Percentiles rank a stretch among this genome's conserved stretches.
Conservation (phyloP, 2,113 vertebrate species). For the Rhinopomastus cyanomelas region DNA sequence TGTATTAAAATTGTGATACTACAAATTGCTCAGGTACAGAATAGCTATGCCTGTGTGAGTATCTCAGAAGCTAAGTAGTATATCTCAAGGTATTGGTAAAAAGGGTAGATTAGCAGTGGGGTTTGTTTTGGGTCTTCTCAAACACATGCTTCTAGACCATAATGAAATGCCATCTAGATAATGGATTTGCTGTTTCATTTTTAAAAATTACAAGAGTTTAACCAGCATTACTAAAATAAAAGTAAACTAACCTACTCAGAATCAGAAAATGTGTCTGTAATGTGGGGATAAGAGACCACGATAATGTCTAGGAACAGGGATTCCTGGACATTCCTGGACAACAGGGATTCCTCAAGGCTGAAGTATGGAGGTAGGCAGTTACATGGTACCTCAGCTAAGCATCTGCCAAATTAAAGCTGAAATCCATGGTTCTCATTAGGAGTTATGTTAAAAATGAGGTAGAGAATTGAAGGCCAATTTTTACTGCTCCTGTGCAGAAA, state of each 20-base stretch:
- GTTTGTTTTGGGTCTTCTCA: background rate
- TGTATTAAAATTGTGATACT: background rate
- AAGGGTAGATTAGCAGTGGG: accelerated
- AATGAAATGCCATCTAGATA: background rate
- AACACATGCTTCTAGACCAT: accelerated
- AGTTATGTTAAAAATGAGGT: background rate
- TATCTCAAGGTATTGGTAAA: background rate
- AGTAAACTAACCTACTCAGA: background rate
- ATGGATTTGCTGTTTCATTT: no score
- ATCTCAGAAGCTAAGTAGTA: background rate
- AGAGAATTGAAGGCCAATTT: background rate
- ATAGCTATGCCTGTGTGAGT: background rate
- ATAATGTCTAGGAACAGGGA: background rate
- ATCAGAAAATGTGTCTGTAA: background rate
- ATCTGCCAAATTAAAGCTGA: background rate
- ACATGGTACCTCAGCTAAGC: background rate
- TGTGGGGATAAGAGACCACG: background rate
- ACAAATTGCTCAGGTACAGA: background rate
- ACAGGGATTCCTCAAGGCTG: background rate
- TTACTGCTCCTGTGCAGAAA: background rate
- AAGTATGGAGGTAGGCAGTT: background rate
- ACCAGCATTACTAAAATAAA: background rate
- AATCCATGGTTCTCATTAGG: background rate
- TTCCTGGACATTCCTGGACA: no score
- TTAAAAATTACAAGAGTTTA: background rate